Evolutionary conservation across 2,113 vertebrate genomes (phyloP), one percentile per base, ranked within the genome.

Genomic region (Ceratotherium simum): DNA sequence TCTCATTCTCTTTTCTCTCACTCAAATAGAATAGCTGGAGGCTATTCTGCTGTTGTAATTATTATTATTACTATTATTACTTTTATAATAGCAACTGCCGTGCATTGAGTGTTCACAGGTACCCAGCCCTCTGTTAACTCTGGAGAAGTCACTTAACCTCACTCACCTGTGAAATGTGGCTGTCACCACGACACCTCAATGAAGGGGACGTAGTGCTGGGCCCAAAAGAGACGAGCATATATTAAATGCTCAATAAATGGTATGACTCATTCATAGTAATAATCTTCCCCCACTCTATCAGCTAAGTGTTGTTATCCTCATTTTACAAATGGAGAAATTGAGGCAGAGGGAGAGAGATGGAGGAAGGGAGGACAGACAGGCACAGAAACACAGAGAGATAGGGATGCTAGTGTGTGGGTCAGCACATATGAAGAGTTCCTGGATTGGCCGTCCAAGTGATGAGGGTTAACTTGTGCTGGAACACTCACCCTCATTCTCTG

Each of bases 391-490:
- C n/a, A 56, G 29, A 31, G 5, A 89, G 58, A 62, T 36, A 65
- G 36, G 33, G 69, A 27, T 58, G 39, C 39, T 46, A 27, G 9
- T 0, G 5, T 70, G 27, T 23, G 23, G 64, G 27, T 18, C 7
- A 6, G 29, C 76, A 29, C 17, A 1, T 20, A 20, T 1, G 20
- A 31, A 14, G 58, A 86, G 58, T 46, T 54, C 14, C 51, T 54
- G 39, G 36, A 7, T 33, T 25, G 60, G 33, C 58, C 9, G 0
- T 33, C 4, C 0, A 1, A 13, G 14, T 29, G 27, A 9, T 3
- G 17, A 33, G 27, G 39, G 48, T 46, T 56, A 42, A 31, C 81
- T 54, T 9, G 5, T 69, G 56, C 27, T 65, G 72, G 62, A 46
- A 23, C 48, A 1, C 33, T 5, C 36, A 5, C 0, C 1, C 11